Evolutionary conservation across 2,113 vertebrate species (phyloP).

Genomic region (Laterallus jamaicensis): DNA sequence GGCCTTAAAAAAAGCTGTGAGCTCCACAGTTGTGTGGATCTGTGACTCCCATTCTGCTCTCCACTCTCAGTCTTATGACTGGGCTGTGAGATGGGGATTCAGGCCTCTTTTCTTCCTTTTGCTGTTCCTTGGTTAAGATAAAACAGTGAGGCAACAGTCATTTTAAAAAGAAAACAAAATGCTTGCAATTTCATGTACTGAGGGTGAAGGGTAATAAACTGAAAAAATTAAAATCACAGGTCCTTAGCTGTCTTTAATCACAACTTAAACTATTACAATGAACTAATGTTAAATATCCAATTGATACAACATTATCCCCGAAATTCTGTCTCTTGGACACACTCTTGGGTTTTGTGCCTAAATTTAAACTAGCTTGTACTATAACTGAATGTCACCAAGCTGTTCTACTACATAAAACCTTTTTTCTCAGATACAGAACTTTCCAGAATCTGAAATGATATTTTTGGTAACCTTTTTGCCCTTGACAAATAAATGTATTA

Average conservation of each 20-base stretch:
- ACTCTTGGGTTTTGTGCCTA: not conserved
- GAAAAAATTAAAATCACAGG: not conserved
- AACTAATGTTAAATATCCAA: not conserved
- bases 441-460: not conserved
- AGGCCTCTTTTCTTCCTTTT: not conserved
- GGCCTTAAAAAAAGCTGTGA: not conserved
- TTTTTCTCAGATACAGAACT: not conserved
- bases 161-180: not conserved
- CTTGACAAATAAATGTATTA: not conserved
- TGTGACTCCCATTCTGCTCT: not conserved
- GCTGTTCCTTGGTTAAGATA: not conserved
- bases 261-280: not conserved
- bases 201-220: not conserved
- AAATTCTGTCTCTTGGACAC: not conserved
- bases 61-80: not conserved
- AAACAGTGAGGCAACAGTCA: not conserved
- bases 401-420: not conserved
- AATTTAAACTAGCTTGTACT: not conserved
- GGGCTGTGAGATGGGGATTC: not conserved
- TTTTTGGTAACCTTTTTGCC: not conserved
- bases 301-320: not conserved
- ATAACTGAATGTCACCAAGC: not conserved
- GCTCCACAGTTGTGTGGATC: not conserved
- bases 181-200: not conserved
- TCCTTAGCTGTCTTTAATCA: not conserved